phyloP scores from a whole-genome alignment of 2,797 vertebrate genomes.

The Hylomyscus alleni region DNA sequence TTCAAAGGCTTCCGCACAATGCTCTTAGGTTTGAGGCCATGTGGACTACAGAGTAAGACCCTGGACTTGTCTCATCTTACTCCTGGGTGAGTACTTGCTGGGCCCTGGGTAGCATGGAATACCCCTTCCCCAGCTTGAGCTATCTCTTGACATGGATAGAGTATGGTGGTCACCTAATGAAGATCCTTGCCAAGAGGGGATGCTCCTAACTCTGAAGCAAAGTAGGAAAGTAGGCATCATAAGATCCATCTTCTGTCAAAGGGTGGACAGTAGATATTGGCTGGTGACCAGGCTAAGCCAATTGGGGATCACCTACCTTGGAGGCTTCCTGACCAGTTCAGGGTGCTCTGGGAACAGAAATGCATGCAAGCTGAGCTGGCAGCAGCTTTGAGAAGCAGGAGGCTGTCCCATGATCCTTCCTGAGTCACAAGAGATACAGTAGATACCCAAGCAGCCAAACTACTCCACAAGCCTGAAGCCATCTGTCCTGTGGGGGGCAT shows the following conservation, averaged over 20 bases:
- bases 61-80: not conserved
- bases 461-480: fast-evolving
- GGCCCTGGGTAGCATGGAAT: not conserved
- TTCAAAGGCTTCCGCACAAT: not conserved
- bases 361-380: no score
- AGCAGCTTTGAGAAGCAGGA: not conserved
- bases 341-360: not conserved
- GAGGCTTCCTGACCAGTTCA: not conserved
- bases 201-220: not conserved
- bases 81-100: not conserved
- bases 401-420: not conserved
- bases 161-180: not conserved
- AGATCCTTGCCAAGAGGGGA: not conserved
- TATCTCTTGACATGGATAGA: not conserved
- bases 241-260: not conserved
- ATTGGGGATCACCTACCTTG: not conserved
- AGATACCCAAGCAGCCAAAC: not conserved
- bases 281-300: not conserved
- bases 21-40: not conserved
- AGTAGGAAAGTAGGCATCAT: not conserved
- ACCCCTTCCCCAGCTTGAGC: no score
- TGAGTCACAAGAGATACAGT: not conserved
- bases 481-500: not conserved
- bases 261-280: fast-evolving
- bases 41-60: not conserved